Percentiles rank a stretch among this genome's conserved stretches.
Evolutionary conservation across 2,113 vertebrate genomes (phyloP).

Genomic region (Micronycteris hirsuta): DNA sequence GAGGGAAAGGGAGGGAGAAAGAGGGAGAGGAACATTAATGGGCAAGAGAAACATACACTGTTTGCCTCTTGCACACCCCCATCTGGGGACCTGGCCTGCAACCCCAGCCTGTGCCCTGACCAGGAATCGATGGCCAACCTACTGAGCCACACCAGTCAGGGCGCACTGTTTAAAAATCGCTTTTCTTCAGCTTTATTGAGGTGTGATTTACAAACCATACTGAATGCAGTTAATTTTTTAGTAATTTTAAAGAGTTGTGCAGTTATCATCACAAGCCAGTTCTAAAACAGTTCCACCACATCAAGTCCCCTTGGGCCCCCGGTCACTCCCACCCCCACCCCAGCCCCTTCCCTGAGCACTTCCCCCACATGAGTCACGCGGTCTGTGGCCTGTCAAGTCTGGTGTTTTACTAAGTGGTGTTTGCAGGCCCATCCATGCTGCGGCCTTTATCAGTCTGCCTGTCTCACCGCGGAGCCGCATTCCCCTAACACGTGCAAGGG

Average conservation of each 20-base stretch:
- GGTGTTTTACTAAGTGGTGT: neutral
- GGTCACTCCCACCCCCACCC: neutral
- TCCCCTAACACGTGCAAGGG: neutral
- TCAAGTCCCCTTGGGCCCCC: neutral
- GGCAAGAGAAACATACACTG: too few relatives aligned
- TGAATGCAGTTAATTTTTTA: neutral
- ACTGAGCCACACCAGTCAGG: too few relatives aligned
- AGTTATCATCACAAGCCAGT: neutral
- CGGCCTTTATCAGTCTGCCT: neutral
- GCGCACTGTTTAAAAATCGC: neutral
- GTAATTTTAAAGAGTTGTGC: neutral
- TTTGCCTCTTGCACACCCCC: too few relatives aligned
- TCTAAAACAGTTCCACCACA: neutral
- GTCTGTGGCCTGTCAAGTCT: neutral
- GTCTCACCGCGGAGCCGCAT: neutral
- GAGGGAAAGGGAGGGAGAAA: too few relatives aligned
- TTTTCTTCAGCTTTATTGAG: neutral
- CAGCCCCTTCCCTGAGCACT: neutral
- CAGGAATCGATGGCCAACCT: too few relatives aligned
- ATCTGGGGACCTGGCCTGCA: too few relatives aligned
- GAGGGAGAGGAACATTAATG: too few relatives aligned
- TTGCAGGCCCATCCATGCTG: neutral
- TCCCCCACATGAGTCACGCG: neutral
- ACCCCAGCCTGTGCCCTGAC: too few relatives aligned
- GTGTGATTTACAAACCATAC: neutral